Evolutionary conservation across 2,888 invertebrate species (phyloP), one percentile per base, ranked within the genome.

Genomic region (Xylota segnis): DNA sequence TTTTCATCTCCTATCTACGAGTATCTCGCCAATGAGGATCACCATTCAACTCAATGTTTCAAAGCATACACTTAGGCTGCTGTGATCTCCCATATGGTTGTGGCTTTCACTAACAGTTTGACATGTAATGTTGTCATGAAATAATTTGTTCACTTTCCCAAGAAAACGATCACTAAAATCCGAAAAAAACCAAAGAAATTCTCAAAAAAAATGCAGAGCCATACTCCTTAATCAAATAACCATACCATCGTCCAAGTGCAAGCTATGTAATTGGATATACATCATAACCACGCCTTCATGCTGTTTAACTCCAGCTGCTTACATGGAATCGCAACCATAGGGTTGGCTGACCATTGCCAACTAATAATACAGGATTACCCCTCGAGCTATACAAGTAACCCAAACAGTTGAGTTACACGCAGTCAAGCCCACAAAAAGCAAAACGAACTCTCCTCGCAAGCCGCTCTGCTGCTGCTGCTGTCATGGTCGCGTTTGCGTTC

Each of bases 201-300:
- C 56, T 16, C 56, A 56, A 34, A 56, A 34, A 34, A 16, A 56
- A 34, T 34, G 10, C 16, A 56, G 1, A 56, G 16, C n/a, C 9
- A 7, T 12, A 4, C 23, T 40, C 40, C 43, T 16, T 40, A 27
- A 27, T 45, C 12, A 40, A 4, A 18, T 6, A 12, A 6, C 43
- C 23, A 45, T 14, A 14, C 43, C 18, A 50, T 43, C 16, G 43
- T 16, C 23, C 5, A 16, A 76, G 29, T 52, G 61, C 61, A 61
- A 23, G 7, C 43, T 5, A 12, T 40, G 37, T 68, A 76, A 76
- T 76, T 54, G 72, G 66, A 58, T 59, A 66, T 68, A 86, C 61
- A 86, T 68, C 56, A 72, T 74, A 72, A 77, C 86, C 86, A 86
- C 86, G 86, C 86, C 86, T 82, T 52, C 86, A 61, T 77, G 86